phyloP scores from a whole-genome alignment of 2,888 invertebrate genomes.

The Dicyrtoma fusca region DNA sequence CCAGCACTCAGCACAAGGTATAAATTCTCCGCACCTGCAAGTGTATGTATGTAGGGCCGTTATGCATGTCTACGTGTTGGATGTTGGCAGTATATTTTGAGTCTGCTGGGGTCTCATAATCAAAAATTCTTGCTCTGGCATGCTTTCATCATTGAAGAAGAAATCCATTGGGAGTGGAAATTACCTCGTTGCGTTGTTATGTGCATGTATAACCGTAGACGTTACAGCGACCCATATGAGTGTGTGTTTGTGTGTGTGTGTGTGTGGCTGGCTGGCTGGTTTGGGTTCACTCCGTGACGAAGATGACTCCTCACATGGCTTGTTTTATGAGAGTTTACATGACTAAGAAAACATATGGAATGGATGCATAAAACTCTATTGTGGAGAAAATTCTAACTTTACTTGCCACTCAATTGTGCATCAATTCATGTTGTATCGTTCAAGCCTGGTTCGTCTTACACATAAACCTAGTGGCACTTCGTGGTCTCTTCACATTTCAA shows the following conservation, averaged over 20 bases:
- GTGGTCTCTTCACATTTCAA: slow-evolving; percentile 10
- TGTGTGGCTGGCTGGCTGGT: no score
- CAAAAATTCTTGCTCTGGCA: neutral
- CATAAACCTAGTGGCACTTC: neutral
- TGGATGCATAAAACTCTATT: slow-evolving; percentile 16
- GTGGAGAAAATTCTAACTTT: slow-evolving; percentile 3
- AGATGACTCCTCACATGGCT: slow-evolving; percentile 7
- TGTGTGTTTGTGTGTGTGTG: no score
- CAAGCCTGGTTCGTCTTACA: neutral
- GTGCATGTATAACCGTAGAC: no score
- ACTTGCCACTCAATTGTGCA: slow-evolving; percentile 18
- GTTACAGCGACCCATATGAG: no score
- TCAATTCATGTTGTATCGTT: slow-evolving; percentile 13
- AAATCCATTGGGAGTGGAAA: slow-evolving; percentile 19
- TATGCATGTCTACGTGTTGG: no score
- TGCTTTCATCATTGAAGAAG: slow-evolving; percentile 17
- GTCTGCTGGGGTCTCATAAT: slow-evolving; percentile 1
- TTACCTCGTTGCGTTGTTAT: neutral
- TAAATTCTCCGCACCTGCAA: no score
- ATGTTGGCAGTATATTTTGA: no score
- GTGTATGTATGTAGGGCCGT: no score
- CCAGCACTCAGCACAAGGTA: no score
- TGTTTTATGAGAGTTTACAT: slow-evolving; percentile 26
- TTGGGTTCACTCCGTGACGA: no score
- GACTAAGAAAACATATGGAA: neutral